Percentiles rank a stretch among this genome's conserved stretches.
phyloP scores from a whole-genome alignment of 2,797 vertebrate genomes.

The Darevskia mixta region DNA sequence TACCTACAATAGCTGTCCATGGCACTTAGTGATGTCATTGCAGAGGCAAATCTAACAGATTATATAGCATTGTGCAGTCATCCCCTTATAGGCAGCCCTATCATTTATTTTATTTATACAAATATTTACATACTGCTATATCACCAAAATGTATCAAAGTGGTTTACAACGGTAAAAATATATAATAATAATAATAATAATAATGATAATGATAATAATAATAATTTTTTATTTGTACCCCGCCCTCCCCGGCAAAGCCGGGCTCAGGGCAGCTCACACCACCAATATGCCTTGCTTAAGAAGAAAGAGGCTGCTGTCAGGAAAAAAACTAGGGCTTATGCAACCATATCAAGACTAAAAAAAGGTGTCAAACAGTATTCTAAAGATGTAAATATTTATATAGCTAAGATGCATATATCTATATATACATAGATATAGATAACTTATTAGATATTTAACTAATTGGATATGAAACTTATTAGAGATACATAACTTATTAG shows the following conservation, averaged over 20 bases:
- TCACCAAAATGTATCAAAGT: too few species aligned
- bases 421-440: too few species aligned
- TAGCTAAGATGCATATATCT: background rate
- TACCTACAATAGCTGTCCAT: background rate
- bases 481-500: background rate
- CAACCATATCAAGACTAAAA: background rate
- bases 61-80: background rate
- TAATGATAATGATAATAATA: too few species aligned
- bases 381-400: background rate
- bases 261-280: too few species aligned
- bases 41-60: background rate
- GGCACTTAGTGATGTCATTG: background rate
- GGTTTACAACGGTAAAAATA: background rate
- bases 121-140: too few species aligned
- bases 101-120: too few species aligned
- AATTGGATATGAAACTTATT: too few species aligned
- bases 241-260: too few species aligned
- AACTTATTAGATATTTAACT: too few species aligned
- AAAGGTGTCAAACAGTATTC: background rate
- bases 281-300: background rate
- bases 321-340: background rate
- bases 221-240: too few species aligned
- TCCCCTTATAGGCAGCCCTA: too few species aligned
- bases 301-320: background rate
- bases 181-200: too few species aligned